Evolutionary conservation across 1,140 invertebrate genomes (phyloP), one percentile per base, ranked within the genome.

Genomic region (Delia radicum): DNA sequence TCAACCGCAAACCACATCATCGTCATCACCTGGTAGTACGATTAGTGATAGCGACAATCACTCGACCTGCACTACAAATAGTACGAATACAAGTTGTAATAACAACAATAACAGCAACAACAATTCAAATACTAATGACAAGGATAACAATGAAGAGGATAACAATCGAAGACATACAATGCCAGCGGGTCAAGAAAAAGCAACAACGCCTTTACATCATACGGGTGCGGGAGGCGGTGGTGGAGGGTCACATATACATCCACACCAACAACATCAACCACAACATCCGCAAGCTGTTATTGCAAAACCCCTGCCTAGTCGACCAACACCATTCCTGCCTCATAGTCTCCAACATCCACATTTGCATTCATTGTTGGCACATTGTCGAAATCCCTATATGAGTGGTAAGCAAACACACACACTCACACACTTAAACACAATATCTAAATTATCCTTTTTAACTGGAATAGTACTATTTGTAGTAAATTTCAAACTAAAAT

Each of bases 381-480:
- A 89, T 76, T 89, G 88, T 79, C 83, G 88, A 77, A 88, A 89
- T 82, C 88, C 88, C 78, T 89, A 89, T 79, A 85, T 89, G 77
- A 88, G 87, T 87, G 88, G 88, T 89, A 81, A 87, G 79, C 80
- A 73, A 28, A 67, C 29, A 46, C n/a, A n/a, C n/a, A 65, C n/a
- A 46, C 29, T 29, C 27, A 24, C 74, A 28, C 2, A 46, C 31
- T 3, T 8, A 72, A 13, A 72, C 21, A n/a, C n/a, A 10, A 12
- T 21, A 6, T 55, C 48, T 55, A 55, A 55, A 55, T n/a, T 55
- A 55, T 55, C 48, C 10, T 55, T 55, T 55, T 21, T 55, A 55
- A 55, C 24, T 21, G 18, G n/a, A 55, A n/a, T 37, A 37, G 3
- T 13, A 37, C 8, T 13, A 37, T 21, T 21, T 21, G 21, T 21